Evolutionary conservation across 2,888 invertebrate genomes (phyloP), one percentile per base, ranked within the genome.

Genomic region (Lutraria lutraria): DNA sequence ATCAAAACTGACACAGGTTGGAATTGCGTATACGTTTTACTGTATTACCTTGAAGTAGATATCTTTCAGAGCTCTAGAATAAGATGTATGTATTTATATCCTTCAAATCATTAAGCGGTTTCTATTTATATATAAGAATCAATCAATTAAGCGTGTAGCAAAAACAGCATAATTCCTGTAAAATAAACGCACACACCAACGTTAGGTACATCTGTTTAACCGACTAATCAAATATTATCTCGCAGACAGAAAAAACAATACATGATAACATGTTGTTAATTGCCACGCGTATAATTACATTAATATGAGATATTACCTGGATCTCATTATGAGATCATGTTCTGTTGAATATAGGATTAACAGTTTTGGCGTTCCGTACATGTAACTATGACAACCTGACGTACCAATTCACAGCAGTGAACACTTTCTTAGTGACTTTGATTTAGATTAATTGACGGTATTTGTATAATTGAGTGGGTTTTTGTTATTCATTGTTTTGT

Each of bases 341-440:
- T 25, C 60, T 68, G 63, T 8, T 25, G 63, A 68, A 68, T 25
- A 12, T 68, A n/a, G 63, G 63, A 68, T 68, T 68, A 68, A 68
- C 63, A 68, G 63, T 43, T 83, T 83, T 83, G 83, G 83, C 83
- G 83, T 72, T 68, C 4, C 31, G 63, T 52, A 68, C 52, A n/a
- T 53, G 83, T 83, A n/a, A 52, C 83, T 43, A 83, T 68, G 31
- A 53, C 83, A 83, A 83, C 83, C 25, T 52, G 68, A 83, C 83
- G 83, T n/a, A 21, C n/a, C 63, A n/a, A 68, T n/a, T 43, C 8
- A 43, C n/a, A 25, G 4, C 1, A 8, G 0, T 60, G 60, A n/a
- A 68, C 63, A 25, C n/a, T 68, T 68, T 68, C 12, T 68, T 68
- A 25, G 25, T 43, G 43, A 8, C 43, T 4, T 4, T 4, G 43